Percentiles rank a stretch among this genome's conserved stretches.
Conservation (phyloP, 2,113 vertebrate species). For the Indicator maculatus region DNA sequence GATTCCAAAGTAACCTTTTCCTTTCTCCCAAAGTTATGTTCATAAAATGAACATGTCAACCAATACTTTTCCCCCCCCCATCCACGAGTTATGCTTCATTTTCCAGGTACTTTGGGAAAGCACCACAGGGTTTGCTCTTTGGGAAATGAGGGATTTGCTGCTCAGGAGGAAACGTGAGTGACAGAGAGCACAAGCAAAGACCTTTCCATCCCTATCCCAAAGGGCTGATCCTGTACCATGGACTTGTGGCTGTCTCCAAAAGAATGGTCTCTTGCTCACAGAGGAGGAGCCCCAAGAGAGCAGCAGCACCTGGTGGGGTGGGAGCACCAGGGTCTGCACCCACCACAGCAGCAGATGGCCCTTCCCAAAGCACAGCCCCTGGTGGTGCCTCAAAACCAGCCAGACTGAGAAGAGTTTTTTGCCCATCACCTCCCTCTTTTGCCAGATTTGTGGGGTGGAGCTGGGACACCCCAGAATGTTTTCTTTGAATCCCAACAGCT, state of each 20-base stretch:
- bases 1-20: background rate
- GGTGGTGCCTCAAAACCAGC: background rate
- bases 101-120: background rate
- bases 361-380: background rate
- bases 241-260: background rate
- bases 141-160: background rate
- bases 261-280: background rate
- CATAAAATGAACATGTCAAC: background rate
- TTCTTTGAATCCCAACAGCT: background rate
- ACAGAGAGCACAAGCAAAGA: fast-evolving
- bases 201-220: background rate
- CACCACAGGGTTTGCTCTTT: background rate
- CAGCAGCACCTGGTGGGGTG: background rate
- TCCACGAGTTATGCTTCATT: background rate
- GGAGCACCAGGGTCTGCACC: background rate
- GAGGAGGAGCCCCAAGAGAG: background rate
- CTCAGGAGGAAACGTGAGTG: fast-evolving
- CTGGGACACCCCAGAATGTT: background rate
- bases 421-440: background rate
- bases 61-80: background rate
- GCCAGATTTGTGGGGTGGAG: too few relatives aligned
- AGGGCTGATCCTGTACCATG: background rate
- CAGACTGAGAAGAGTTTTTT: background rate
- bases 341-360: fast-evolving
- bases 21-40: background rate